Base-by-base conservation (phyloP, 1,140 invertebrate species). In the Drosophila virilis region DNA sequence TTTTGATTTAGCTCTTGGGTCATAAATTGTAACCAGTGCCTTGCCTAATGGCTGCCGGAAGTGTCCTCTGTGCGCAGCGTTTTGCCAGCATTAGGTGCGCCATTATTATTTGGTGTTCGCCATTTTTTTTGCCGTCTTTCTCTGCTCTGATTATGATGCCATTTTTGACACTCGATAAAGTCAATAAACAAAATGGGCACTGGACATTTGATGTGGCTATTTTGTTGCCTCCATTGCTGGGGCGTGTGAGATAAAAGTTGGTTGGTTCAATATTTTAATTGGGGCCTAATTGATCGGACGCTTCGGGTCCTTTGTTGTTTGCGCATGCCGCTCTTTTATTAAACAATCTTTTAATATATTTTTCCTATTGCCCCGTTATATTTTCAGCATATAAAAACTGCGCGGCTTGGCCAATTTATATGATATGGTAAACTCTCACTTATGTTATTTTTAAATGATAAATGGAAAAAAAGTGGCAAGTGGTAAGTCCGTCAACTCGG, bases 101-200 rank as follows among this genome's bases (percentile, higher is more conserved):
- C 35, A 61, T 38, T 61, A 60, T 55, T 61, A 32, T 35, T 35
- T 65, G 22, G 33, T 54, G 22, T 38, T 64, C 17, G 5, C 7
- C 40, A 9, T 40, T 54, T 52, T 46, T 13, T 43, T 61, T 50
- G n/a, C 73, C 22, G 68, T 60, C 13, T 13, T 13, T 60, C 48
- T 75, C 55, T 66, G 32, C 61, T 58, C 52, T 75, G 77, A 84
- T 69, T 79, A 78, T 84, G 68, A 77, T 80, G 81, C 69, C 64
- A 80, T 77, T 85, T 80, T 80, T 78, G 81, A 78, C 81, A 84
- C 78, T 81, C 66, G 65, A 85, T 72, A 85, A 81, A 75, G 82
- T 75, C 74, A 86, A 86, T 78, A 85, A 85, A 72, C 46, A 71
- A 54, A 68, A 70, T 75, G 58, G 42, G 58, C 46, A 22, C 33